A percentile compares a stretch with the other conserved stretches of the same genome.
These are phyloP conservation scores for Drosophila mimetica DNA, from an alignment of 2,888 invertebrate species.

Conservation along the genomic window DNA sequence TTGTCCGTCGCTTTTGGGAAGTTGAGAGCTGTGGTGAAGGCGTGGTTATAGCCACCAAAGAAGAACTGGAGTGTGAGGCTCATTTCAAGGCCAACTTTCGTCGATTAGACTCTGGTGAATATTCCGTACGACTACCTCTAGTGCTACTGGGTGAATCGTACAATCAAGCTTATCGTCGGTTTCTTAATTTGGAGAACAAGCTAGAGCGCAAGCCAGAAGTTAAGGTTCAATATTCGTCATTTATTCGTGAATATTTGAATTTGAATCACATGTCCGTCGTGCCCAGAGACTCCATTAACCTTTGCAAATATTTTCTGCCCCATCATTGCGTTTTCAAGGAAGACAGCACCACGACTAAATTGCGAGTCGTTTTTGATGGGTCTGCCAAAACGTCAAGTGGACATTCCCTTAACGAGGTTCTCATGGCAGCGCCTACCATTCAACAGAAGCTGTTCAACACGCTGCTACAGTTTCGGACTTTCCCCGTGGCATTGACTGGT, in stretches of 20 bases:
- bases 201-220: too few relatives aligned
- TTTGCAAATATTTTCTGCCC: not conserved
- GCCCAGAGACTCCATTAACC: not conserved
- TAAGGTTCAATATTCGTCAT: too few relatives aligned
- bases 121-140: not conserved
- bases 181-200: too few relatives aligned
- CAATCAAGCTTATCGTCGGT: too few relatives aligned
- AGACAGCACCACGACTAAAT: conserved; percentile 1
- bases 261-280: too few relatives aligned
- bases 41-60: not conserved
- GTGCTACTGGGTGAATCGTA: not conserved
- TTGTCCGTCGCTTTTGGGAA: not conserved
- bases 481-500: too few relatives aligned
- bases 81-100: not conserved
- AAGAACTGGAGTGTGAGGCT: not conserved
- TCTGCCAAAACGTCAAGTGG: conserved; percentile 1
- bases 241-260: too few relatives aligned
- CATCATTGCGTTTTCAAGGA: not conserved
- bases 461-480: too few relatives aligned
- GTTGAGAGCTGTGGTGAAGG: not conserved
- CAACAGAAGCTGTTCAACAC: too few relatives aligned
- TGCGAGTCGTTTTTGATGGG: not conserved
- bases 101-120: not conserved
- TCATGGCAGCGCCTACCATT: too few relatives aligned
- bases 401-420: too few relatives aligned